A percentile compares a stretch with the other conserved stretches of the same genome.
phyloP scores from a whole-genome alignment of 2,888 invertebrate genomes.

The Scelioninae gen. 1 region DNA sequence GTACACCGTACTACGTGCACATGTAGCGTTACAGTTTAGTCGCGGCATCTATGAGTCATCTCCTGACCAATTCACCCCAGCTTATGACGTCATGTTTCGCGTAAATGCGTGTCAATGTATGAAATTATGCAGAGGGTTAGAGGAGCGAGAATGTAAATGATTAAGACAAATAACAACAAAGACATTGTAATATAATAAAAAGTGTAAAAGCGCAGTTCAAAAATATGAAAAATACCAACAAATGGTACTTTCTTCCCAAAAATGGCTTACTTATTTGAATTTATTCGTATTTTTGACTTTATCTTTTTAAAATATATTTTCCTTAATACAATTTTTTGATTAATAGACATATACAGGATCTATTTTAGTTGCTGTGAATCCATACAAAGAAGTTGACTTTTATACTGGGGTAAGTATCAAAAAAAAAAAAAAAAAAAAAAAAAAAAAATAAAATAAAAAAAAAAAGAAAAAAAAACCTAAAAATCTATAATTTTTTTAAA shows the following conservation, averaged over 20 bases:
- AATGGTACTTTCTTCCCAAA: too few relatives aligned
- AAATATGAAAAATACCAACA: too few relatives aligned
- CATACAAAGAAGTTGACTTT: constrained; percentile 95
- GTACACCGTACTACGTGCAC: constrained; percentile 21
- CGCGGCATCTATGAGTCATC: constrained; percentile 75
- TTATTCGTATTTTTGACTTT: too few relatives aligned
- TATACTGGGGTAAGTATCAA: constrained; percentile 95
- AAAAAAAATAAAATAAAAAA: too few relatives aligned
- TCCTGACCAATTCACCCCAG: constrained; percentile 67
- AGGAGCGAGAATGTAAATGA: background rate
- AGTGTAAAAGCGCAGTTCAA: too few relatives aligned
- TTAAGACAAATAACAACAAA: too few relatives aligned
- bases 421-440: too few relatives aligned
- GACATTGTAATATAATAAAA: too few relatives aligned
- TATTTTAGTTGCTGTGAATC: constrained; percentile 96
- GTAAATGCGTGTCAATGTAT: constrained; percentile 74
- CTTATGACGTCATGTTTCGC: constrained; percentile 74
- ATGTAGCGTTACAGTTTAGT: constrained; percentile 34
- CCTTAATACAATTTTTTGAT: constrained; percentile 80
- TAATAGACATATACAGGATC: constrained; percentile 95
- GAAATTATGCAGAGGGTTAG: constrained; percentile 72
- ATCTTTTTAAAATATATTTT: constrained; percentile 78
- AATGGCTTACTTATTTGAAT: too few relatives aligned
- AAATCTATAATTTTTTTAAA: too few relatives aligned
- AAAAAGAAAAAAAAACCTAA: too few relatives aligned